Conservation (phyloP, 2,113 vertebrate species). For the Gnathonemus echidnorhynchus region DNA sequence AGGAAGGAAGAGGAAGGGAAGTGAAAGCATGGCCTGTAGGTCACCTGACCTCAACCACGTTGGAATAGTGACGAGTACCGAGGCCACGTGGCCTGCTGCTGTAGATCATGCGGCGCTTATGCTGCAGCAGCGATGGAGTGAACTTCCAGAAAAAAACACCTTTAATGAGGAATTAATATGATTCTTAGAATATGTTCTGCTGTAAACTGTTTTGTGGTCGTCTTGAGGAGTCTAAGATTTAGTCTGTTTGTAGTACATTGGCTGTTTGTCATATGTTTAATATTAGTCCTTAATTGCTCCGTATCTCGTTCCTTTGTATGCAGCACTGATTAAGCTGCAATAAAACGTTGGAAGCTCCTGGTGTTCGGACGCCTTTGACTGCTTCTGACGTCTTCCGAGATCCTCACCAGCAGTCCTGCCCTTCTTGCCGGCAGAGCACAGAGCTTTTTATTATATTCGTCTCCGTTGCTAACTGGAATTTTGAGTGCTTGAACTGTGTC, state of each 20-base stretch:
- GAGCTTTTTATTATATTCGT: background rate
- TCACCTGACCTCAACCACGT: background rate
- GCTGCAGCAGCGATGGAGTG: background rate
- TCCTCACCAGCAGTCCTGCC: background rate
- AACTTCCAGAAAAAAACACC: background rate
- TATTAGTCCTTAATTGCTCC: background rate
- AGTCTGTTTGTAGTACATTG: background rate
- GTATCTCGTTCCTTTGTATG: background rate
- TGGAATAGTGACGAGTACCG: background rate
- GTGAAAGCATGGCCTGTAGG: background rate
- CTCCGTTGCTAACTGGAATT: background rate
- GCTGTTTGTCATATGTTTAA: background rate
- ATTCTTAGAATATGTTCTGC: background rate
- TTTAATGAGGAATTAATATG: background rate
- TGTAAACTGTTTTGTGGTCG: background rate
- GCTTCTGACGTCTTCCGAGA: background rate
- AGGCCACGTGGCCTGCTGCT: background rate
- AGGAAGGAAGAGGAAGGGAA: background rate
- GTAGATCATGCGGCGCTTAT: background rate
- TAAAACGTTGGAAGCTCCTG: background rate
- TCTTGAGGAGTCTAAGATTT: background rate
- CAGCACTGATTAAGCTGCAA: background rate
- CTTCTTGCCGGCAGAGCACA: background rate
- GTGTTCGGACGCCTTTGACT: background rate
- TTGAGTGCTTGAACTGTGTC: background rate